phyloP scores from a whole-genome alignment of 2,888 invertebrate genomes.

The Abrostola triplasia region DNA sequence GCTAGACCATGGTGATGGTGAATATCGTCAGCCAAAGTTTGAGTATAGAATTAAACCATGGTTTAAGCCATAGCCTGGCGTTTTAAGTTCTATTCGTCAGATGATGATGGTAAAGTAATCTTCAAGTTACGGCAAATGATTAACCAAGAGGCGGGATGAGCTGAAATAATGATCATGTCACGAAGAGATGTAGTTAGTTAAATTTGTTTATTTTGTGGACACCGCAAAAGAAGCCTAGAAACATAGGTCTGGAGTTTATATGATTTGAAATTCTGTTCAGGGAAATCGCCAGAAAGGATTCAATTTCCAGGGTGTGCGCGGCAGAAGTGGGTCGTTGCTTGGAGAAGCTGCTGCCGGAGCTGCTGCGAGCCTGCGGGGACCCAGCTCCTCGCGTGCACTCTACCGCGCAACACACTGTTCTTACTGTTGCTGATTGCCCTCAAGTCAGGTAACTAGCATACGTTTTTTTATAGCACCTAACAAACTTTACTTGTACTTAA shows the following conservation, averaged over 20 bases:
- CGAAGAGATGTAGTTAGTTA: too few relatives aligned
- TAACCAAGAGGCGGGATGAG: too few relatives aligned
- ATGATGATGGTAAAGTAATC: too few relatives aligned
- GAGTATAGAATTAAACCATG: too few relatives aligned
- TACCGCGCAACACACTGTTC: conserved; percentile 95
- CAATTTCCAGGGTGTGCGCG: conserved; percentile 90
- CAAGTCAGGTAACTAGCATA: conserved; percentile 89
- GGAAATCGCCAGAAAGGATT: conserved; percentile 25
- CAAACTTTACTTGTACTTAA: too few relatives aligned
- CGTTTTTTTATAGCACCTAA: too few relatives aligned
- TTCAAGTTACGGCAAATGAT: too few relatives aligned
- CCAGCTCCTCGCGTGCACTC: conserved; percentile 95
- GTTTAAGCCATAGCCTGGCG: too few relatives aligned
- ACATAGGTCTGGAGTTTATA: neutral
- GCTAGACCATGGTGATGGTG: too few relatives aligned
- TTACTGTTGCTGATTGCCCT: conserved; percentile 94
- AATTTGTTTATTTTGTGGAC: neutral
- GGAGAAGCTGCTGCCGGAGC: conserved; percentile 94
- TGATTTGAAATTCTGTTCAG: conserved; percentile 21
- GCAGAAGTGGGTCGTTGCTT: conserved; percentile 94
- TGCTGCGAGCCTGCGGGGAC: conserved; percentile 95
- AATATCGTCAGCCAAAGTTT: too few relatives aligned
- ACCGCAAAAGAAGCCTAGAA: neutral
- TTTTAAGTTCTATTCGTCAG: too few relatives aligned
- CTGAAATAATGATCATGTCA: too few relatives aligned